Percentiles rank a stretch among this genome's conserved stretches.
phyloP scores from a whole-genome alignment of 1,140 invertebrate genomes.

The Pollicipes pollicipes region DNA sequence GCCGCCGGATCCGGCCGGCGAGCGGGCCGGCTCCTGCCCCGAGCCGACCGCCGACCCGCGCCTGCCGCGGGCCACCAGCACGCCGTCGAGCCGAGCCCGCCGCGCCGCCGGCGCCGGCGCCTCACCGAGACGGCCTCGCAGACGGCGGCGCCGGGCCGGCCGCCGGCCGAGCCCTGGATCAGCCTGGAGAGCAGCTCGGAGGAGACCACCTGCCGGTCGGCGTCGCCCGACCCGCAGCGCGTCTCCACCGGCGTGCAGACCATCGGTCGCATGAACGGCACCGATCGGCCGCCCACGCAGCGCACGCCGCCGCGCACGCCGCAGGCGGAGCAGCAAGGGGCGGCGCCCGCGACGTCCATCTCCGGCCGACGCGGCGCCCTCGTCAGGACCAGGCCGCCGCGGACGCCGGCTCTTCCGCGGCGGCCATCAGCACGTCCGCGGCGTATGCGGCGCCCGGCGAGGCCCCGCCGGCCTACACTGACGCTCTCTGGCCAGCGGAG shows the following conservation, averaged over 20 bases:
- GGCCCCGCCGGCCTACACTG: too few relatives aligned
- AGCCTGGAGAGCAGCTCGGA: background rate
- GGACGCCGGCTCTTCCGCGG: too few relatives aligned
- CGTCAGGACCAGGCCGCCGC: too few relatives aligned
- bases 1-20: background rate
- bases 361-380: too few relatives aligned
- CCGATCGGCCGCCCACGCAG: background rate
- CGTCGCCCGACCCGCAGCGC: background rate
- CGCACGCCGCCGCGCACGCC: background rate
- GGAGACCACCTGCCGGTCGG: background rate
- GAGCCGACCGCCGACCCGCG: background rate
- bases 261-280: background rate
- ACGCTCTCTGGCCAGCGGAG: too few relatives aligned
- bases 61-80: background rate
- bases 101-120: too few relatives aligned
- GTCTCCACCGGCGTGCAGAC: background rate
- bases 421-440: too few relatives aligned
- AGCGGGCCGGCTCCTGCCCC: background rate
- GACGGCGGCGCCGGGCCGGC: background rate
- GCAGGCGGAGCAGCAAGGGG: background rate
- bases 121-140: background rate
- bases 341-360: too few relatives aligned
- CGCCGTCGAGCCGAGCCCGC: background rate
- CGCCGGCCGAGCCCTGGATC: background rate
- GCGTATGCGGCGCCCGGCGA: too few relatives aligned